Percentiles rank a stretch among this genome's conserved stretches.
phyloP scores from a whole-genome alignment of 2,888 invertebrate genomes.

The Ecliptopera silaceata region DNA sequence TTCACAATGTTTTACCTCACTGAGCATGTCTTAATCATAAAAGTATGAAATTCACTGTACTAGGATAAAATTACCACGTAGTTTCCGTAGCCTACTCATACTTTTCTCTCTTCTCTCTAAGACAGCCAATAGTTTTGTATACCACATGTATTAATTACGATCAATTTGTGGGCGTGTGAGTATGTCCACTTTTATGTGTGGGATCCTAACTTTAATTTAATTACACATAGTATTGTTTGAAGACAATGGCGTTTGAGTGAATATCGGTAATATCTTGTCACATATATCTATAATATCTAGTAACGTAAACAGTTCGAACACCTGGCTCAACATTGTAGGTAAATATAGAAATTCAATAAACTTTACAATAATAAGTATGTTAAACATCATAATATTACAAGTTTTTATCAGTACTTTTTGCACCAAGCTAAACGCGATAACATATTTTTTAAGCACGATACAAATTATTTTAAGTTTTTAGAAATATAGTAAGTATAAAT shows the following conservation, averaged over 20 bases:
- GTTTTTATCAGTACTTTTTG: too few relatives aligned
- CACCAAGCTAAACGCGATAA: too few relatives aligned
- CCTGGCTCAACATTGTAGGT: slow-evolving; percentile 40
- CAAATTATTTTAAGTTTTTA: too few relatives aligned
- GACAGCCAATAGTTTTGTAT: slow-evolving; percentile 35
- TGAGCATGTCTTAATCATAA: too few relatives aligned
- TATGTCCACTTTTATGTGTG: slow-evolving; percentile 43
- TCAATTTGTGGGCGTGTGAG: slow-evolving; percentile 45
- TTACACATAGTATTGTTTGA: slow-evolving; percentile 59
- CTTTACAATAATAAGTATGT: background rate
- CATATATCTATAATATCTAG: too few relatives aligned
- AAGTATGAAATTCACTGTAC: too few relatives aligned
- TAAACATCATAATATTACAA: background rate
- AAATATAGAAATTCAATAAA: background rate
- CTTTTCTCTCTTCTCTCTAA: slow-evolving; percentile 5
- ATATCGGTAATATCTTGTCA: slow-evolving; percentile 31
- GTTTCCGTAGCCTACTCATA: background rate
- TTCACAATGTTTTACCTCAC: too few relatives aligned
- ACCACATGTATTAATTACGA: slow-evolving; percentile 49
- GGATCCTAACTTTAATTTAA: slow-evolving; percentile 53
- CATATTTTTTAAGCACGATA: too few relatives aligned
- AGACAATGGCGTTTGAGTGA: slow-evolving; percentile 50
- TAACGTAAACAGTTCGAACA: slow-evolving; percentile 38
- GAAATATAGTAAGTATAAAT: too few relatives aligned
- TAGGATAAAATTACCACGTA: background rate